Evolutionary conservation across 2,113 vertebrate species (phyloP).

Genomic region (Lophotis ruficrista): DNA sequence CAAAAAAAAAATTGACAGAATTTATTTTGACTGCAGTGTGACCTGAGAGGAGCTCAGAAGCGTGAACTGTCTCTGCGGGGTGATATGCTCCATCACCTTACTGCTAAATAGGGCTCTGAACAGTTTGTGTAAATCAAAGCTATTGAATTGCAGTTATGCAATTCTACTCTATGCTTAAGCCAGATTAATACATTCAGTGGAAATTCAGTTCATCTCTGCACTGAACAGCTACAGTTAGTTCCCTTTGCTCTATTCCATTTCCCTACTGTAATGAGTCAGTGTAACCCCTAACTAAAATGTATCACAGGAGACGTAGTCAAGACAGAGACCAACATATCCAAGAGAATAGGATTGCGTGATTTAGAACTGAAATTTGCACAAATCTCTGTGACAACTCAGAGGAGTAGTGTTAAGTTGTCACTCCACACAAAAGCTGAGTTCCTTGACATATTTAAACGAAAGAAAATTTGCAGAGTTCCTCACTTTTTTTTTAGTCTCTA

Average conservation of each 20-base stretch:
- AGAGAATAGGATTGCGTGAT: rapidly evolving
- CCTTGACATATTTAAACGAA: neutral
- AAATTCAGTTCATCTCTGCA: neutral
- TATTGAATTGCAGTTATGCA: neutral
- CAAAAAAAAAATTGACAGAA: neutral
- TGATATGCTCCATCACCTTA: neutral
- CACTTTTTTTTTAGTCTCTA: neutral
- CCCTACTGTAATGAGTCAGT: neutral
- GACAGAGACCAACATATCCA: neutral
- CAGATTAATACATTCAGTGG: neutral
- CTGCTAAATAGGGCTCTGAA: neutral
- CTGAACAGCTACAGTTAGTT: neutral
- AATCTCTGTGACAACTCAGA: neutral
- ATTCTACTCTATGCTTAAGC: neutral
- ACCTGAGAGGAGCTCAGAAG: neutral
- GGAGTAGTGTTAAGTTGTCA: neutral
- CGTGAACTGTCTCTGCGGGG: neutral
- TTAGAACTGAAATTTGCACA: neutral
- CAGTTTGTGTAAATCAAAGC: neutral
- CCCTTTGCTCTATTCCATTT: neutral
- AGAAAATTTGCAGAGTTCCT: neutral
- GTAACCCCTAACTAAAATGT: neutral
- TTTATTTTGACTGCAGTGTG: neutral
- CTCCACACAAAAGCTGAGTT: neutral
- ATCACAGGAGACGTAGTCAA: neutral